phyloP scores from a whole-genome alignment of 2,113 vertebrate species.

The Brachypodius melanocephalos region DNA sequence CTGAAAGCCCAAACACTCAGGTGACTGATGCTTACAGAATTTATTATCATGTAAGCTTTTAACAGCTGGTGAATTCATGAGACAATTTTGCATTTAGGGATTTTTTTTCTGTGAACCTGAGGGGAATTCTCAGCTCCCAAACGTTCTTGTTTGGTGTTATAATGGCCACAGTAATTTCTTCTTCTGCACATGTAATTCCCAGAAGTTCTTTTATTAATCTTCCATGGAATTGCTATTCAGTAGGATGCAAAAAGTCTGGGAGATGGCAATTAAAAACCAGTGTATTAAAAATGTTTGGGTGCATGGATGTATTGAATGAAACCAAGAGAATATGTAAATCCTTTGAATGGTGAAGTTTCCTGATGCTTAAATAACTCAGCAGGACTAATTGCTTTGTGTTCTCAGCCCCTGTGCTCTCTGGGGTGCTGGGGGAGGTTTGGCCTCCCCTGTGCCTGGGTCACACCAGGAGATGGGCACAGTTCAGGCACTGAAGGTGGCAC shows the following conservation, averaged over 20 bases:
- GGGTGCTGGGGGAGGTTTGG: background rate
- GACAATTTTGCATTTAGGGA: background rate
- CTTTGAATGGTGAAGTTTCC: background rate
- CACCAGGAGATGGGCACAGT: background rate
- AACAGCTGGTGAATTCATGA: background rate
- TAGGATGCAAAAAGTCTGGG: background rate
- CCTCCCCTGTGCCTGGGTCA: background rate
- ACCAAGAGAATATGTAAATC: background rate
- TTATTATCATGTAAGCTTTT: background rate
- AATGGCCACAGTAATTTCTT: background rate
- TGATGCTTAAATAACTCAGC: background rate
- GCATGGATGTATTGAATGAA: conserved; percentile 27
- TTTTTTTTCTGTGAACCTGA: background rate
- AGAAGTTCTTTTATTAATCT: background rate
- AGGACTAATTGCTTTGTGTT: background rate
- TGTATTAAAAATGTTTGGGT: background rate
- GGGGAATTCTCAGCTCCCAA: background rate
- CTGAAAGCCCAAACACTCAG: background rate
- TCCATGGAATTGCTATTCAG: background rate
- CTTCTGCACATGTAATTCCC: background rate
- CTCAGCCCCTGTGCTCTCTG: background rate
- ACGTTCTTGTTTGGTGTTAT: background rate
- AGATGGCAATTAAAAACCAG: background rate
- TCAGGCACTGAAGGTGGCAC: background rate
- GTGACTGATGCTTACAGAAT: background rate